Evolutionary conservation across 2,888 invertebrate species (phyloP), one percentile per base, ranked within the genome.

Genomic region (Ctenicera cuprea): DNA sequence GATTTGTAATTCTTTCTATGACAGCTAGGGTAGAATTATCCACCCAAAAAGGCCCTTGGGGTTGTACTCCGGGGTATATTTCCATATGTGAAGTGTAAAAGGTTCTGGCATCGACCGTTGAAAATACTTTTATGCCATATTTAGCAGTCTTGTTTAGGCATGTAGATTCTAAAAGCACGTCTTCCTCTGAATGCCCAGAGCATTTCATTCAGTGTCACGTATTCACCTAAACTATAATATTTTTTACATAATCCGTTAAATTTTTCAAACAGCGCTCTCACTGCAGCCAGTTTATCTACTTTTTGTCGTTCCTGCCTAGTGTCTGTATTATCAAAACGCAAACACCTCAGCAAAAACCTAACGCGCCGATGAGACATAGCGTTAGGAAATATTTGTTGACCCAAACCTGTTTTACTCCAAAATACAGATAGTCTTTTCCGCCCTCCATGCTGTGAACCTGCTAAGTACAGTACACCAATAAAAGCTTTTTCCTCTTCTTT

Each of bases 221-320:
- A 70, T 66, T 62, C 57, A n/a, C 66, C 69, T 18, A 74, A 33
- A 52, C 33, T 22, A 65, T 68, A 76, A 71, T 45, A 9, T n/a
- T 26, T 30, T 73, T 79, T 74, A 52, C 80, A 82, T 62, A 79
- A 80, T 50, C 67, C 57, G n/a, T 81, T 78, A 71, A 83, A 80
- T 22, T 54, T 65, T 73, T 78, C 77, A 66, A 80, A 81, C 12
- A 81, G 20, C 30, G 80, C 71, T 68, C 79, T 48, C 14, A 69
- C 50, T 0, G 62, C 37, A 37, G 69, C 50, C 3, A 61, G 22
- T 33, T 61, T 61, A 61, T 69, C 62, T 9, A 61, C 8, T 16
- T 14, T n/a, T 16, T 30, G 43, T 38, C 52, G n/a, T 33, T 62
- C 69, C 5, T 69, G 11, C 16, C 52, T 69, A 18, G 63, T 63